Percentiles rank a stretch among this genome's conserved stretches.
Evolutionary conservation across 2,113 vertebrate species (phyloP).

Genomic region (Dasyornis broadbenti): DNA sequence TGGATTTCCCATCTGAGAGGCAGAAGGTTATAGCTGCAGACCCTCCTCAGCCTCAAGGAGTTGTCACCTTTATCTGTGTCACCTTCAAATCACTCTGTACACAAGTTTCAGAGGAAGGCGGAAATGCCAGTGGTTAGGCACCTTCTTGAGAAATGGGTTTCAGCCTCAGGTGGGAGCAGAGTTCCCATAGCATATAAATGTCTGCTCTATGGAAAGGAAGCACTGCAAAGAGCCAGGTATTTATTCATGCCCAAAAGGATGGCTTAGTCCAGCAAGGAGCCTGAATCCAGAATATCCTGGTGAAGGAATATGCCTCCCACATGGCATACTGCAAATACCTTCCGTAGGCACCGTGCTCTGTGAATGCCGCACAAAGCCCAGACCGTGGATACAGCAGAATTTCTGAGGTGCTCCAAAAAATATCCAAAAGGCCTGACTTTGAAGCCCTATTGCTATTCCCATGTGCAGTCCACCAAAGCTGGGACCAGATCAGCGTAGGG

Average conservation of each 20-base stretch:
- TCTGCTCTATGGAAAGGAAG: background rate
- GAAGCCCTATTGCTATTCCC: background rate
- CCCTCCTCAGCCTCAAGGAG: background rate
- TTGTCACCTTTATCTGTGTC: background rate
- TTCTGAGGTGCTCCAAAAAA: background rate
- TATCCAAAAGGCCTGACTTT: background rate
- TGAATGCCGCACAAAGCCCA: background rate
- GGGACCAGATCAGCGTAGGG: rapidly evolving
- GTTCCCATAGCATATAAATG: background rate
- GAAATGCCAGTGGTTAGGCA: background rate
- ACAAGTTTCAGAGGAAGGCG: background rate
- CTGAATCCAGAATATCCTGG: background rate
- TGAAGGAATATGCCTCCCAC: background rate
- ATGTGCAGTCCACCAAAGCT: background rate
- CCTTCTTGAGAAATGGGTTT: background rate
- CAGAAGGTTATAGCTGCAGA: background rate
- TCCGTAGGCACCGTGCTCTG: background rate
- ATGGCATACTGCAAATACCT: background rate
- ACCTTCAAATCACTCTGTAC: background rate
- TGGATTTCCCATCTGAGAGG: background rate
- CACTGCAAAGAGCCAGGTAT: background rate
- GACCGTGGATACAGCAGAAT: background rate
- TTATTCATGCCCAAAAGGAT: background rate
- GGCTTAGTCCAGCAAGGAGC: background rate
- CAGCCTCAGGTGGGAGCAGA: background rate